These are phyloP conservation scores for Patella depressa DNA, from an alignment of 2,888 invertebrate genomes.

Conservation along the genomic window DNA sequence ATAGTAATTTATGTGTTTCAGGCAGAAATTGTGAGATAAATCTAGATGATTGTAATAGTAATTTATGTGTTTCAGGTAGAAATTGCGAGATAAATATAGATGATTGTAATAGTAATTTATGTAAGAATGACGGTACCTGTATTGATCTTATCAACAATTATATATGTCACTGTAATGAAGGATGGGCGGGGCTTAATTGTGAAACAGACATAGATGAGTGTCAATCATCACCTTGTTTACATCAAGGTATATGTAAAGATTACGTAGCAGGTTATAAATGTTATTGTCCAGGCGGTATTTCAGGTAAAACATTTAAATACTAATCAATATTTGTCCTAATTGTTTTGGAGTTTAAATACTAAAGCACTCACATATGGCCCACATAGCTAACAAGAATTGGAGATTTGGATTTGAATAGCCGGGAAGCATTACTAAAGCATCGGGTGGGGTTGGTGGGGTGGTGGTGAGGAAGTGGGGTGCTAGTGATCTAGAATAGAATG, in stretches of 20 bases:
- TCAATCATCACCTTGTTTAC: not conserved
- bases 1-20: too few relatives aligned
- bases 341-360: too few relatives aligned
- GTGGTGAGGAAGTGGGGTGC: too few relatives aligned
- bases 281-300: not conserved
- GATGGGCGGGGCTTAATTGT: not conserved
- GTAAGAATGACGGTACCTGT: not conserved
- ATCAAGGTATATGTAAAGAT: not conserved
- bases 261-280: not conserved
- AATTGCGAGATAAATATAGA: not conserved
- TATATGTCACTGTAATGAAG: not conserved
- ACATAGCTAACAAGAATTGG: too few relatives aligned
- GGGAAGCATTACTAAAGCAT: too few relatives aligned
- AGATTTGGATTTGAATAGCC: too few relatives aligned
- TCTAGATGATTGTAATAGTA: too few relatives aligned
- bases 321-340: too few relatives aligned
- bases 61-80: not conserved
- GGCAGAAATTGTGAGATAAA: too few relatives aligned
- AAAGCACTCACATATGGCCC: too few relatives aligned
- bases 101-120: not conserved
- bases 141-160: not conserved
- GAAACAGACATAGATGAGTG: not conserved
- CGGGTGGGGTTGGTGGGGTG: too few relatives aligned
- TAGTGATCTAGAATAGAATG: too few relatives aligned
- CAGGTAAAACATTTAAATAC: not conserved